Percentiles rank a stretch among this genome's conserved stretches.
Evolutionary conservation across 2,888 invertebrate species (phyloP).

Genomic region (Clanis bilineata): DNA sequence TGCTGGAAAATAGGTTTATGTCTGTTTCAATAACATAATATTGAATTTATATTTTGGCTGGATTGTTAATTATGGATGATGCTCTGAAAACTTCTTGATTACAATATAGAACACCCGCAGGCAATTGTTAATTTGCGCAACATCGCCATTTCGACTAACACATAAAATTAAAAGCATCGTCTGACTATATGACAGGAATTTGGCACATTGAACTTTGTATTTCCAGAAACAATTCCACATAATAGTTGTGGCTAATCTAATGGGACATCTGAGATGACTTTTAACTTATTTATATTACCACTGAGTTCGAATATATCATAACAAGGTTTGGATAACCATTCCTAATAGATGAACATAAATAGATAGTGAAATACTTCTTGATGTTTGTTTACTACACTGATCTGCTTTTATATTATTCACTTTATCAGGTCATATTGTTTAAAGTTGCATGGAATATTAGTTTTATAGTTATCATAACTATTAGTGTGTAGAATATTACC

Average conservation of each 20-base stretch:
- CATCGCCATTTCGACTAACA: background rate
- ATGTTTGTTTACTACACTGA: background rate
- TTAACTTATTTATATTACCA: conserved; percentile 1
- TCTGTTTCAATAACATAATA: background rate
- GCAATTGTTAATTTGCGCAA: conserved; percentile 6
- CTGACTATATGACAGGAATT: background rate
- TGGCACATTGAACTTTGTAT: conserved; percentile 12
- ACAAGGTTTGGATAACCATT: background rate
- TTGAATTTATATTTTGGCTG: no score
- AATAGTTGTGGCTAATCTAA: background rate
- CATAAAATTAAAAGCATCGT: conserved; percentile 11
- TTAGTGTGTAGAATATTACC: background rate
- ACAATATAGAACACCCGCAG: background rate
- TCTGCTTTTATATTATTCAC: background rate
- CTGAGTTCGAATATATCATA: background rate
- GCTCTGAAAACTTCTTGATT: background rate
- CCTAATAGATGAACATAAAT: background rate
- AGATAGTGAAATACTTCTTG: background rate
- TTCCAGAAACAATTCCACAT: conserved; percentile 8
- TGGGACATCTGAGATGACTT: conserved; percentile 13
- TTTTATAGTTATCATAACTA: background rate
- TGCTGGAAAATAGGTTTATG: background rate
- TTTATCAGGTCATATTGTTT: background rate
- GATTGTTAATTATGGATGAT: background rate
- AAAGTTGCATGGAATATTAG: background rate